A percentile compares a stretch with the other conserved stretches of the same genome.
phyloP scores from a whole-genome alignment of 2,113 vertebrate genomes.

The Scomber scombrus region DNA sequence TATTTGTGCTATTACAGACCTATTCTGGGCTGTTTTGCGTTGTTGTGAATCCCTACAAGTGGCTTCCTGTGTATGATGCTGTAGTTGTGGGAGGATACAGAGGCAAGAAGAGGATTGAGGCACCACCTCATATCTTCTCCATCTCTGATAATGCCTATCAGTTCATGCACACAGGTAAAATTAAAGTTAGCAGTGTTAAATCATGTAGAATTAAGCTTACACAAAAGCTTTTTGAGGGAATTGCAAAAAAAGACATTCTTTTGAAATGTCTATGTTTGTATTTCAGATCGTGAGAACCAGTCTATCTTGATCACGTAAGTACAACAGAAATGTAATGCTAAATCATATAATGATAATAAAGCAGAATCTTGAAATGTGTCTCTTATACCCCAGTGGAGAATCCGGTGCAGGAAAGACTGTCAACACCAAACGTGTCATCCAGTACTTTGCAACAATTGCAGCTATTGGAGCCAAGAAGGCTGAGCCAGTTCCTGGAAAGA shows the following conservation, averaged over 20 bases:
- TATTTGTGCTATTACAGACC: conserved; percentile 78
- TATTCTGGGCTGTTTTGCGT: conserved; percentile 91
- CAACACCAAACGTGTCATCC: conserved; percentile 94
- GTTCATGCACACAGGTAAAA: conserved; percentile 83
- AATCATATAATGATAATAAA: no score
- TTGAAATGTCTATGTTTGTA: no score
- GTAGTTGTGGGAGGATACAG: conserved; percentile 71
- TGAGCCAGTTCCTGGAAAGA: conserved; percentile 77
- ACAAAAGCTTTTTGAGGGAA: no score
- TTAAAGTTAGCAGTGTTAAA: background rate
- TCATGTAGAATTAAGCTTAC: no score
- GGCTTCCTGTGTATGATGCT: conserved; percentile 89
- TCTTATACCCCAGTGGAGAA: conserved; percentile 88
- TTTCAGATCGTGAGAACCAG: conserved; percentile 88
- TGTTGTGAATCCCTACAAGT: conserved; percentile 93
- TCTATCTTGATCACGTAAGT: conserved; percentile 91
- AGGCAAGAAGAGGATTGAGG: conserved; percentile 83
- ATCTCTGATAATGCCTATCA: conserved; percentile 84
- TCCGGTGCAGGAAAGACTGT: conserved; percentile 93
- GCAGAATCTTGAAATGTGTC: no score
- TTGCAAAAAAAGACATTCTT: no score
- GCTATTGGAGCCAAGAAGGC: conserved; percentile 69
- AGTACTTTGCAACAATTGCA: conserved; percentile 96
- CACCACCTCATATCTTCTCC: conserved; percentile 82
- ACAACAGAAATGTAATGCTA: background rate